Evolutionary conservation across 2,888 invertebrate species (phyloP).

Genomic region (Stictocephala bisonia): DNA sequence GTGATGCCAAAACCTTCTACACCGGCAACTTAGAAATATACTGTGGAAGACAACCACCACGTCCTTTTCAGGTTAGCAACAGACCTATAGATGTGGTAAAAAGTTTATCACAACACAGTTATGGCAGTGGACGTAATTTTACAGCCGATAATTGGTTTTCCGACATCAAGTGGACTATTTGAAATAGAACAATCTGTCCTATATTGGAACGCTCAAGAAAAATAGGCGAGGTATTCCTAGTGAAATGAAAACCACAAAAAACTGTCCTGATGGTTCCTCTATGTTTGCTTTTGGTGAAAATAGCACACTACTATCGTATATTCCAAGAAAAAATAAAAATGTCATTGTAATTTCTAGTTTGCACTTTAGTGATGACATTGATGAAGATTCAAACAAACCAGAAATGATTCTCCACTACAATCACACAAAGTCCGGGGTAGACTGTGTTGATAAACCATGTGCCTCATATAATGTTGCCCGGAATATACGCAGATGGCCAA

Average conservation of each 20-base stretch:
- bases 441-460: constrained; percentile 49
- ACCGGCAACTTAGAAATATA: constrained; percentile 54
- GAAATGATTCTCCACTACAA: constrained; percentile 52
- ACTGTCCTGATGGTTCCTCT: constrained; percentile 12
- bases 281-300: constrained; percentile 44
- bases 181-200: constrained; percentile 44
- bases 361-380: constrained; percentile 45
- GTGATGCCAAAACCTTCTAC: constrained; percentile 51
- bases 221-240: constrained; percentile 26
- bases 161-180: constrained; percentile 29
- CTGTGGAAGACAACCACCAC: constrained; percentile 51
- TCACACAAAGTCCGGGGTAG: constrained; percentile 46
- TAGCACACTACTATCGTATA: constrained; percentile 45
- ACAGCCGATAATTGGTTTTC: constrained; percentile 58
- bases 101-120: constrained; percentile 46
- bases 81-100: constrained; percentile 49
- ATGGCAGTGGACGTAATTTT: constrained; percentile 53
- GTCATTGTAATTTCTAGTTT: constrained; percentile 48
- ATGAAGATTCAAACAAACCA: constrained; percentile 50
- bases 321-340: constrained; percentile 45
- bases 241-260: constrained; percentile 42
- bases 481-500: constrained; percentile 51
- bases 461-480: constrained; percentile 47
- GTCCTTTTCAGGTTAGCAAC: constrained; percentile 50
- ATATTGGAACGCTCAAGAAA: no score